phyloP scores from a whole-genome alignment of 2,888 invertebrate genomes.

The Rhabditoides inermis region DNA sequence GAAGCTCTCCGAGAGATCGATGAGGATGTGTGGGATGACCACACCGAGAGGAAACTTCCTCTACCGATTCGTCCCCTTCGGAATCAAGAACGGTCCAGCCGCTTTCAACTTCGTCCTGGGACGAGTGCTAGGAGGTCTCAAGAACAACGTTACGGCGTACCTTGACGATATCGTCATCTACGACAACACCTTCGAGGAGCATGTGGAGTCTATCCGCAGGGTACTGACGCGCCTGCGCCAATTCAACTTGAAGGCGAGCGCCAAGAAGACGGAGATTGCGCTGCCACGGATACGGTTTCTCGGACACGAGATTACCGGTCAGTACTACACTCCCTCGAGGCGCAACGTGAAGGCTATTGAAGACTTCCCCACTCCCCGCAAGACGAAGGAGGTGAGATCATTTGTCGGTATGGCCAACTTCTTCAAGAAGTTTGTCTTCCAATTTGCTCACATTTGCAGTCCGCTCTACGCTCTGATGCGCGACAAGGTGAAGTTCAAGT shows the following conservation, averaged over 20 bases:
- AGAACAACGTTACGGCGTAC: constrained; percentile 10
- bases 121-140: constrained; percentile 9
- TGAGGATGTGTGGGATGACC: constrained; percentile 9
- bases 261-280: constrained; percentile 16
- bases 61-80: constrained; percentile 11
- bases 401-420: constrained; percentile 26
- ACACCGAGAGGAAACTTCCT: constrained; percentile 10
- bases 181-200: constrained; percentile 7
- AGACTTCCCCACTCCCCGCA: constrained; percentile 14
- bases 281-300: constrained; percentile 9
- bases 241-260: constrained; percentile 14
- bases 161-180: constrained; percentile 19
- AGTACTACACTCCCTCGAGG: constrained; percentile 9
- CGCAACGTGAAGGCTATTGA: constrained; percentile 12
- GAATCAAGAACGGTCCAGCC: constrained; percentile 14
- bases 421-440: constrained; percentile 9
- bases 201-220: constrained; percentile 5
- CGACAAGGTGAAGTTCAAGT: constrained; percentile 5
- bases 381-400: constrained; percentile 12
- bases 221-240: constrained; percentile 10
- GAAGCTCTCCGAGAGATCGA: background rate
- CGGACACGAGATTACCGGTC: constrained; percentile 13
- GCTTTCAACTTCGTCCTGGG: constrained; percentile 12
- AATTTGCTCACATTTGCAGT: constrained; percentile 5
- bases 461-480: constrained; percentile 6